Base-by-base conservation (phyloP, 2,888 invertebrate genomes). In the Altica lythri region DNA sequence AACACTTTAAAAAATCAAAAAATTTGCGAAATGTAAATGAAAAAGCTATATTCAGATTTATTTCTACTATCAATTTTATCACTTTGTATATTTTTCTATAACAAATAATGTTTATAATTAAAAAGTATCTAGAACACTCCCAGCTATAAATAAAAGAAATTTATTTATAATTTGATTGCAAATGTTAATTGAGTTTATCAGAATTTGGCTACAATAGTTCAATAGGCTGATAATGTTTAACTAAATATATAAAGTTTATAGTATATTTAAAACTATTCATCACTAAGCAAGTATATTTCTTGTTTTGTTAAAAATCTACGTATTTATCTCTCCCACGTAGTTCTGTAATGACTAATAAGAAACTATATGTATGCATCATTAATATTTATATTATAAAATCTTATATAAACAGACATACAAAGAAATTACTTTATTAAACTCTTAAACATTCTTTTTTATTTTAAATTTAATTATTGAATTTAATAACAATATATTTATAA, bases 141-240 rank as follows among this genome's bases (percentile, higher is more conserved):
- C 12, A 19, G 45, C 58, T 58, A 58, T 58, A 58, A 53, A 58
- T 58, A 58, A 58, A 56, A 45, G 30, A 44, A 52, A 27, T 47
- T 57, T 57, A 57, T 59, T 59, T 59, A 56, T 59, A 56, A 49
- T 50, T 30, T 12, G 32, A 30, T 29, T 50, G n/a, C 18, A 50
- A 45, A 55, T 55, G 45, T 49, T 45, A 49, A 46, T 55, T 12
- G 32, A 30, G 19, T 46, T 30, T 19, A 35, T 32, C 32, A 47
- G 18, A 42, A 40, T 49, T 22, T 49, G 42, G 30, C 49, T 14
- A 10, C 34, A 13, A 34, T 6, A 30, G 10, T 12, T 30, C 3
- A 2, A 12, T 12, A 10, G 2, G 27, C 2, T 27, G 27, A 5
- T 30, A 12, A 30, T 12, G 2, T 27, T 2, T 30, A 12, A 12